Evolutionary conservation across 2,888 invertebrate species (phyloP).

Genomic region (Ennomos quercinarius): DNA sequence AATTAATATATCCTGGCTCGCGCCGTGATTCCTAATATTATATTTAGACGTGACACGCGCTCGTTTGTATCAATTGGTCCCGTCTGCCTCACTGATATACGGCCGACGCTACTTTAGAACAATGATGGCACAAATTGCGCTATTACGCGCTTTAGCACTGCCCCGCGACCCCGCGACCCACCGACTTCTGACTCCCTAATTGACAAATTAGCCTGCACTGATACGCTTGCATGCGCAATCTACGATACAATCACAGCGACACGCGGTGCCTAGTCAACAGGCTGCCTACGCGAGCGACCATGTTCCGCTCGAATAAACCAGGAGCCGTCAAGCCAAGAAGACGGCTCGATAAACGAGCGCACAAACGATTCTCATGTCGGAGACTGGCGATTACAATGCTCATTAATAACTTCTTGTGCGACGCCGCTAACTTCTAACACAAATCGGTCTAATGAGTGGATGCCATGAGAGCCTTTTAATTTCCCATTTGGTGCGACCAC

Average conservation of each 20-base stretch:
- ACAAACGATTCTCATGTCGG: slow-evolving; percentile 69
- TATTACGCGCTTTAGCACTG: slow-evolving; percentile 75
- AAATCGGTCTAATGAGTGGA: slow-evolving; percentile 82
- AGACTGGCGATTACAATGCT: slow-evolving; percentile 71
- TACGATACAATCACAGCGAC: slow-evolving; percentile 56
- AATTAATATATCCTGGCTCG: slow-evolving; percentile 86
- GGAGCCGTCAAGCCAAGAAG: slow-evolving; percentile 56
- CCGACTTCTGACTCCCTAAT: slow-evolving; percentile 64
- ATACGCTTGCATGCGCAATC: slow-evolving; percentile 67
- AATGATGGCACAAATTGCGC: slow-evolving; percentile 83
- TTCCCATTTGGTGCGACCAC: slow-evolving; percentile 80
- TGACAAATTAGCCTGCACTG: slow-evolving; percentile 71
- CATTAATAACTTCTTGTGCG: slow-evolving; percentile 79
- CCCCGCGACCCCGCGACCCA: slow-evolving; percentile 63
- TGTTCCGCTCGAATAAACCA: slow-evolving; percentile 50
- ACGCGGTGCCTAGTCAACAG: slow-evolving; percentile 48
- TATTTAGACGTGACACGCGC: slow-evolving; percentile 85
- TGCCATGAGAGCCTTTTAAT: slow-evolving; percentile 84
- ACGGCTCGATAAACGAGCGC: slow-evolving; percentile 62
- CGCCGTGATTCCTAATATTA: slow-evolving; percentile 86
- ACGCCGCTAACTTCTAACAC: slow-evolving; percentile 71
- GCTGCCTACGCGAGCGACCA: slow-evolving; percentile 46
- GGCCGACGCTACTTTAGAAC: slow-evolving; percentile 84
- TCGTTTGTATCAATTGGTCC: slow-evolving; percentile 85
- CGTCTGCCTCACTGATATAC: slow-evolving; percentile 83